Conservation (phyloP, 2,797 vertebrate genomes). For the Ispidina lecontei region DNA sequence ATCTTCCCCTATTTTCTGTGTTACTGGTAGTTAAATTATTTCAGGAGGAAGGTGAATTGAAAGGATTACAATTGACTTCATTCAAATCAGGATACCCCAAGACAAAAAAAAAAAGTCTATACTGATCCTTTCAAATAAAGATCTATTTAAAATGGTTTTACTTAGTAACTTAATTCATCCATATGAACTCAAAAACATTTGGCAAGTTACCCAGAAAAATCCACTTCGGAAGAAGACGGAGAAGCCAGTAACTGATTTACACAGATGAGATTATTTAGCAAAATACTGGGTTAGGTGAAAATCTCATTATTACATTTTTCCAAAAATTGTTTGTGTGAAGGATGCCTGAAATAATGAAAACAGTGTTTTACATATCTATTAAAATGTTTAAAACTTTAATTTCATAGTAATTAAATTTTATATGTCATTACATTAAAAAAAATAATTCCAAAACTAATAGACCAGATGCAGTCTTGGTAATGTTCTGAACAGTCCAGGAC, state of each 20-base stretch:
- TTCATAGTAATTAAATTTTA: neutral
- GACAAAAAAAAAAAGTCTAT: neutral
- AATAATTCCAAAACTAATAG: neutral
- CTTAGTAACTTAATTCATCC: neutral
- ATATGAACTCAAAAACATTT: neutral
- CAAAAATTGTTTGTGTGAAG: neutral
- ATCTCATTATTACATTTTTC: neutral
- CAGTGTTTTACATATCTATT: neutral
- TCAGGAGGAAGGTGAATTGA: neutral
- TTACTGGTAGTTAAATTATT: neutral
- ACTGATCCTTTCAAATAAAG: neutral
- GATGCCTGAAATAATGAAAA: neutral
- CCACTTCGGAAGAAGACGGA: neutral
- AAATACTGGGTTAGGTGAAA: neutral
- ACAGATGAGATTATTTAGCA: neutral
- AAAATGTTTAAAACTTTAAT: neutral
- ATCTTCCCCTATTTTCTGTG: neutral
- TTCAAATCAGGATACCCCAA: neutral
- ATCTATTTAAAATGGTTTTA: neutral
- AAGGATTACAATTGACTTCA: neutral
- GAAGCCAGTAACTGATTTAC: neutral
- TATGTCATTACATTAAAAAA: neutral
- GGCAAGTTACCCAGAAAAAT: neutral
- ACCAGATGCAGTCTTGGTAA: neutral
- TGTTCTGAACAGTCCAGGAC: neutral